These are phyloP conservation scores for Sialia sialis DNA, from an alignment of 2,113 vertebrate species.

Conservation along the genomic window DNA sequence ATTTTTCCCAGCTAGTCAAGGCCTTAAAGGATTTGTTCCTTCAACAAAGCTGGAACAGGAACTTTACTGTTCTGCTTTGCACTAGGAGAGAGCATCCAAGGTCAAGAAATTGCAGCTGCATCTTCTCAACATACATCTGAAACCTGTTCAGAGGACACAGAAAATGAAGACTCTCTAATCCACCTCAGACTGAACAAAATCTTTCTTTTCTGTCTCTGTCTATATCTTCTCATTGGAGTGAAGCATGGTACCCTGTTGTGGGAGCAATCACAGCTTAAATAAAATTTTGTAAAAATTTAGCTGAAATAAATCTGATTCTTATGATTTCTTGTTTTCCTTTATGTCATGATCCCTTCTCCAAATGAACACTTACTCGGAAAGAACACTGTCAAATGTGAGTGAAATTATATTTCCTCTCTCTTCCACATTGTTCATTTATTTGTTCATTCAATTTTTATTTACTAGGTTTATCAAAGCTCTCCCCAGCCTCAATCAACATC, in stretches of 20 bases:
- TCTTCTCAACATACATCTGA: not conserved
- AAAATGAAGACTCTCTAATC: not conserved
- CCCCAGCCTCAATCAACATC: not conserved
- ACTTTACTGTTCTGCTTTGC: not conserved
- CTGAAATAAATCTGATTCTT: not conserved
- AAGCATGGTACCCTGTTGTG: rapidly evolving
- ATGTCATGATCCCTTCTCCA: not conserved
- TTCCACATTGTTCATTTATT: not conserved
- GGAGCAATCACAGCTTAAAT: not conserved
- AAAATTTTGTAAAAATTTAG: not conserved
- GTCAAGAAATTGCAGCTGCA: not conserved
- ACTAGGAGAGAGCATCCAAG: not conserved
- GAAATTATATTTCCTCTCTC: not conserved
- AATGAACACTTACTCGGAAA: not conserved
- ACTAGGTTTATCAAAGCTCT: not conserved
- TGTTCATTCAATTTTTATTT: not conserved
- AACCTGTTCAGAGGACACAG: not conserved
- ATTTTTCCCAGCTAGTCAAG: not conserved
- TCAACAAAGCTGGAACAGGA: not conserved
- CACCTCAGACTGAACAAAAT: not conserved
- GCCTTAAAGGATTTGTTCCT: not conserved
- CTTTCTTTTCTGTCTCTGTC: not conserved
- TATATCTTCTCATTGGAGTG: not conserved
- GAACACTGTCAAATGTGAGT: not conserved
- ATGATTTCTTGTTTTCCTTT: not conserved